Conservation (phyloP, 1,140 invertebrate genomes). For the Cyrtorhinus lividipennis region DNA sequence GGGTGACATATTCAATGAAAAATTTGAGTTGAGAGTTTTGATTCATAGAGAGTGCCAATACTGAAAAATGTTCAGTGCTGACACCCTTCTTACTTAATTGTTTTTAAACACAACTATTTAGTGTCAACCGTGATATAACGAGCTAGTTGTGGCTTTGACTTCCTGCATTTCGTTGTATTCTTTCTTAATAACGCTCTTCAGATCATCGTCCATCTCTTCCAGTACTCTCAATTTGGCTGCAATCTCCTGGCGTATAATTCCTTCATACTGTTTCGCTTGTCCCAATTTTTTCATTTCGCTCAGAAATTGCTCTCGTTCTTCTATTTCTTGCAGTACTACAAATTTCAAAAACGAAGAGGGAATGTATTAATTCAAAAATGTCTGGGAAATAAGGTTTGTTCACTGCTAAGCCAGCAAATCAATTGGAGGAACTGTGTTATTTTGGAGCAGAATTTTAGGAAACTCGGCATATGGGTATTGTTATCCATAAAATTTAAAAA, state of each 20-base stretch:
- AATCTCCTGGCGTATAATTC: constrained; percentile 34
- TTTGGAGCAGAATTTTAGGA: too few relatives aligned
- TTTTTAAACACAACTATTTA: too few relatives aligned
- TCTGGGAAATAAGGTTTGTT: too few relatives aligned
- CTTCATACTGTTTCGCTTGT: constrained; percentile 32
- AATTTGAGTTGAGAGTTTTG: too few relatives aligned
- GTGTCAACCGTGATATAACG: not conserved
- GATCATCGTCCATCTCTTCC: not conserved
- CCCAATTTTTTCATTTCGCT: constrained; percentile 34
- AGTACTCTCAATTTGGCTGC: constrained; percentile 31
- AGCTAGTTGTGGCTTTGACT: not conserved
- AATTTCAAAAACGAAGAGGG: constrained; percentile 13
- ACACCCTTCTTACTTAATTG: too few relatives aligned
- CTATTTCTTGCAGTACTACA: constrained; percentile 32
- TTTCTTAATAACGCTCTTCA: not conserved
- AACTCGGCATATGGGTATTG: too few relatives aligned
- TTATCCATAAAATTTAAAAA: too few relatives aligned
- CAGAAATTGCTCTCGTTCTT: constrained; percentile 34
- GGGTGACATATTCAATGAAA: too few relatives aligned
- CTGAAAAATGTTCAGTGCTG: too few relatives aligned
- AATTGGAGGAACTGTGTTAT: not conserved
- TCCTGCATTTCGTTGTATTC: not conserved
- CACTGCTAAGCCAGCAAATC: constrained; percentile 6
- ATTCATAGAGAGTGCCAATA: too few relatives aligned
- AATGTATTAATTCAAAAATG: too few relatives aligned